These are phyloP conservation scores for Coendou prehensilis DNA, from an alignment of 2,797 vertebrate genomes.

Conservation along the genomic window DNA sequence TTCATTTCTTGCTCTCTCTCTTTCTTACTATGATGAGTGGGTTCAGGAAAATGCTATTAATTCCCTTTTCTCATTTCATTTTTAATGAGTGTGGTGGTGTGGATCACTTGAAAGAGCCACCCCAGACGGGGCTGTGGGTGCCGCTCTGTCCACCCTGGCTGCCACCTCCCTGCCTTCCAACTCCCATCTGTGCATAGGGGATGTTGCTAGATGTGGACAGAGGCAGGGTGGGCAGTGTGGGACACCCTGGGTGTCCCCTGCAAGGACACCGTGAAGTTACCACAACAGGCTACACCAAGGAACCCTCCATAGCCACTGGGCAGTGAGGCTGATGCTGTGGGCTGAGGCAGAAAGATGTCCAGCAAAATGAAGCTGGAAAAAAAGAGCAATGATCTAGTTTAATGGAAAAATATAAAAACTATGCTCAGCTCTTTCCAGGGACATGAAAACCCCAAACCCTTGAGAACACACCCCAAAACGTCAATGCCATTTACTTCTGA, in stretches of 20 bases:
- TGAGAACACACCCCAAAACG: background rate
- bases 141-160: background rate
- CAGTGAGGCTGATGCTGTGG: background rate
- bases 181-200: background rate
- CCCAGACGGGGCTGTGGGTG: background rate
- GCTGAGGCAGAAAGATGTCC: background rate
- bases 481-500: background rate
- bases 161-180: background rate
- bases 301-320: background rate
- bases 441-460: background rate
- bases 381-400: slow-evolving; percentile 26
- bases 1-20: background rate
- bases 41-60: background rate
- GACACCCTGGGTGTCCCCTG: background rate
- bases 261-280: background rate
- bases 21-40: background rate
- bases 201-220: slow-evolving; percentile 1
- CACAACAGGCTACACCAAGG: background rate
- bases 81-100: background rate
- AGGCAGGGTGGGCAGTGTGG: background rate
- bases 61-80: background rate
- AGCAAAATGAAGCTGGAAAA: background rate
- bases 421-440: slow-evolving; percentile 16
- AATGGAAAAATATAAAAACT: background rate
- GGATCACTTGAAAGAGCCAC: background rate